phyloP scores from a whole-genome alignment of 2,888 invertebrate species.

The Hololepta plana region DNA sequence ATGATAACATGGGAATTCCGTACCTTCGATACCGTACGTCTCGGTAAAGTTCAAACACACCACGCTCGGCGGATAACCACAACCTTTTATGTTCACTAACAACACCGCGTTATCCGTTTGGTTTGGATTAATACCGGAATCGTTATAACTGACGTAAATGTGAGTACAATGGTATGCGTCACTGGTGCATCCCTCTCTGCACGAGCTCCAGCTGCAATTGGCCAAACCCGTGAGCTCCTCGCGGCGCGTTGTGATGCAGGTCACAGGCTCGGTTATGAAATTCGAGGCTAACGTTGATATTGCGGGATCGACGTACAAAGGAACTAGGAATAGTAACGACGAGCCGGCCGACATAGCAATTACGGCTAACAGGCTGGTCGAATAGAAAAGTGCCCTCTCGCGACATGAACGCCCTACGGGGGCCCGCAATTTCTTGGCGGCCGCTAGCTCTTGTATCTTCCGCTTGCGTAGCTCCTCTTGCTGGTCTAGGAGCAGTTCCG shows the following conservation, averaged over 20 bases:
- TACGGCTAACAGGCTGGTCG: constrained; percentile 49
- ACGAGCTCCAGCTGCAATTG: constrained; percentile 67
- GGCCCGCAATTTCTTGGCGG: constrained; percentile 25
- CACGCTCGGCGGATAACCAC: constrained; percentile 64
- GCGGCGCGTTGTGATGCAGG: constrained; percentile 50
- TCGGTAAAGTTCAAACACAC: constrained; percentile 59
- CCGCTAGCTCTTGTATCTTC: constrained; percentile 33
- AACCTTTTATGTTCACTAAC: constrained; percentile 67
- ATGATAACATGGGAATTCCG: constrained; percentile 46
- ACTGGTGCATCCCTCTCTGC: constrained; percentile 65
- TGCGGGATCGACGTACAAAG: constrained; percentile 52
- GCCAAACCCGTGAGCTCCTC: constrained; percentile 55
- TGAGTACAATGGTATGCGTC: constrained; percentile 52
- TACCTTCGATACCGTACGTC: constrained; percentile 49
- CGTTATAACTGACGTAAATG: constrained; percentile 39
- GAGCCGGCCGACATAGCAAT: constrained; percentile 54
- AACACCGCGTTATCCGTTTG: constrained; percentile 36
- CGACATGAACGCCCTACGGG: constrained; percentile 36
- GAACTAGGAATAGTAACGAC: constrained; percentile 53
- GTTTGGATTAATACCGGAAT: constrained; percentile 17
- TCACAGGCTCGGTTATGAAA: constrained; percentile 54
- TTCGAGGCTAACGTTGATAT: constrained; percentile 51
- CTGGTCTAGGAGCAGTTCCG: constrained; percentile 59
- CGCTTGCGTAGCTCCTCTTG: constrained; percentile 48
- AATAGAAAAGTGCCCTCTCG: constrained; percentile 51